phyloP scores from a whole-genome alignment of 1,140 invertebrate species.

The Leguminivora glycinivorella region DNA sequence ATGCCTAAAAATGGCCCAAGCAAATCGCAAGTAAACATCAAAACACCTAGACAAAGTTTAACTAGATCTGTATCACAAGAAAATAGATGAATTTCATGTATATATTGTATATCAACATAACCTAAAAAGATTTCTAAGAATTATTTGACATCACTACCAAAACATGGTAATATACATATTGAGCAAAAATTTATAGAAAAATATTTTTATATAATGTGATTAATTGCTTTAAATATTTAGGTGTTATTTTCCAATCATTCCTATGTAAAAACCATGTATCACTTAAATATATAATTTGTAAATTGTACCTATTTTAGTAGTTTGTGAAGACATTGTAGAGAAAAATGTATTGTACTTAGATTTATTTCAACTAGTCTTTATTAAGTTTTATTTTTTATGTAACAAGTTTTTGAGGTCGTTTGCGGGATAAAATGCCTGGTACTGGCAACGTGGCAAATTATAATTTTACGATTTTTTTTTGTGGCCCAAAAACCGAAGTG shows the following conservation, averaged over 20 bases:
- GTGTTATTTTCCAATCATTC: constrained; percentile 11
- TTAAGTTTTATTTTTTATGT: neutral
- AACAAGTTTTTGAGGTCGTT: no score
- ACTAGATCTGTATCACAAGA: constrained; percentile 67
- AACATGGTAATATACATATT: constrained; percentile 2
- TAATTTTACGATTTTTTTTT: no score
- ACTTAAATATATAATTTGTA: neutral
- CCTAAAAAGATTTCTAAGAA: constrained; percentile 2
- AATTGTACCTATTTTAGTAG: constrained; percentile 5
- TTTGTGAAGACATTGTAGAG: neutral
- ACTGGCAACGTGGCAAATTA: no score
- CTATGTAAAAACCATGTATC: constrained; percentile 1
- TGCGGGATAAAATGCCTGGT: no score
- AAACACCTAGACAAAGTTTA: constrained; percentile 52
- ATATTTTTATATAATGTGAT: constrained; percentile 26
- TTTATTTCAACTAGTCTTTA: neutral
- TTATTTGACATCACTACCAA: neutral
- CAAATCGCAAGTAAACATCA: constrained; percentile 44
- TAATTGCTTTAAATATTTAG: constrained; percentile 19
- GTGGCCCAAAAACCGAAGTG: no score
- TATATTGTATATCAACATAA: neutral
- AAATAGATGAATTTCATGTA: constrained; percentile 69
- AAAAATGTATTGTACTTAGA: constrained; percentile 21
- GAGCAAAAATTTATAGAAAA: constrained; percentile 10
- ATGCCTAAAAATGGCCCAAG: constrained; percentile 49